These are phyloP conservation scores for Pseudanteris insignis DNA, from an alignment of 2,888 invertebrate species.

Conservation along the genomic window DNA sequence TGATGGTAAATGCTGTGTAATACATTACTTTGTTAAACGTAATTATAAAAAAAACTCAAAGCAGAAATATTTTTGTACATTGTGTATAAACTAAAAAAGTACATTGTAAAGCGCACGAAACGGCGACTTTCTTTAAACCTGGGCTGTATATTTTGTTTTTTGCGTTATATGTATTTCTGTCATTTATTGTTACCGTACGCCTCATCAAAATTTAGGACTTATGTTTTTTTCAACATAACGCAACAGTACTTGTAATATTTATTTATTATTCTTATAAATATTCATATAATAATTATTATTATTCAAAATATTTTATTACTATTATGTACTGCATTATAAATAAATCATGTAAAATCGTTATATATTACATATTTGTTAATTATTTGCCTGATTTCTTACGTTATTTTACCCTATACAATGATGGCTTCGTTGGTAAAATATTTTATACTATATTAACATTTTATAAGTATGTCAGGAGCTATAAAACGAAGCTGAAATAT, in stretches of 20 bases:
- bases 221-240: constrained; percentile 23
- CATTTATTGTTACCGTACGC: no score
- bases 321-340: constrained; percentile 30
- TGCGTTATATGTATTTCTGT: no score
- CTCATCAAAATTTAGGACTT: no score
- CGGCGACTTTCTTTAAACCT: no score
- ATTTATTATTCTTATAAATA: constrained; percentile 40
- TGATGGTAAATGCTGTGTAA: constrained; percentile 1
- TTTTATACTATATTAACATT: no score
- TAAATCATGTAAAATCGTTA: constrained; percentile 39
- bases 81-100: constrained; percentile 33
- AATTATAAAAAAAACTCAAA: constrained; percentile 20
- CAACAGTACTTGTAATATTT: constrained; percentile 43
- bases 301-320: constrained; percentile 28
- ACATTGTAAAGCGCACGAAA: constrained; percentile 12
- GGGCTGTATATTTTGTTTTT: no score
- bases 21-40: constrained; percentile 28
- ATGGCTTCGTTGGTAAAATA: no score
- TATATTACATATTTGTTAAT: no score
- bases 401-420: no score
- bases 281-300: constrained; percentile 34
- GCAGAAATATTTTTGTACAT: constrained; percentile 42
- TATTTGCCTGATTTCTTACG: no score
- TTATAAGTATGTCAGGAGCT: no score
- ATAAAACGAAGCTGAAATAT: no score